These are phyloP conservation scores for Disparrhopalites patrizii DNA, from an alignment of 2,888 invertebrate genomes.

Conservation along the genomic window DNA sequence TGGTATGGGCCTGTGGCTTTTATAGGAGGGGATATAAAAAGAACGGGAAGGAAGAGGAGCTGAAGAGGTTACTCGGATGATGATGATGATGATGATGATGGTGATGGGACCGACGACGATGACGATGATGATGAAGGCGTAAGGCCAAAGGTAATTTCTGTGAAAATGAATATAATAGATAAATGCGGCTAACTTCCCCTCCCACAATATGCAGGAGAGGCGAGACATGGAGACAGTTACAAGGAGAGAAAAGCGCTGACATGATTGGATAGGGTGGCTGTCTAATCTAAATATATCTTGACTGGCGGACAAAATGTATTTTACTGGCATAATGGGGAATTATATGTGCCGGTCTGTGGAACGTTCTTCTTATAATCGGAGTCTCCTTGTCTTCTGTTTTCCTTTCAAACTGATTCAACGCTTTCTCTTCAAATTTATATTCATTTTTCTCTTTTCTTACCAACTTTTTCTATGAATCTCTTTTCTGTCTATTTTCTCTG, in stretches of 20 bases:
- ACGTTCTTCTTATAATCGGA: too few relatives aligned
- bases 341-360: too few relatives aligned
- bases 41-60: neutral
- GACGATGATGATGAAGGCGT: neutral
- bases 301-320: slow-evolving; percentile 14
- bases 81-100: slow-evolving; percentile 10
- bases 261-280: slow-evolving; percentile 20
- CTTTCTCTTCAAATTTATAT: too few relatives aligned
- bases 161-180: slow-evolving; percentile 20
- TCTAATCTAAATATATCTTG: slow-evolving; percentile 24
- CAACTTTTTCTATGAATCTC: too few relatives aligned
- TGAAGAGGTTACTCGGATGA: neutral
- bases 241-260: slow-evolving; percentile 20
- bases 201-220: neutral
- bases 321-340: too few relatives aligned
- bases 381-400: too few relatives aligned
- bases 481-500: too few relatives aligned
- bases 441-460: too few relatives aligned
- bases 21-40: too few relatives aligned
- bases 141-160: slow-evolving; percentile 16
- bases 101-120: neutral
- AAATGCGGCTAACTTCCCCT: slow-evolving; percentile 17
- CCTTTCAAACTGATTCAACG: too few relatives aligned
- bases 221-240: slow-evolving; percentile 14
- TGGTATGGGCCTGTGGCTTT: too few relatives aligned